phyloP scores from a whole-genome alignment of 2,888 invertebrate species.

The Galerucella pusilla region DNA sequence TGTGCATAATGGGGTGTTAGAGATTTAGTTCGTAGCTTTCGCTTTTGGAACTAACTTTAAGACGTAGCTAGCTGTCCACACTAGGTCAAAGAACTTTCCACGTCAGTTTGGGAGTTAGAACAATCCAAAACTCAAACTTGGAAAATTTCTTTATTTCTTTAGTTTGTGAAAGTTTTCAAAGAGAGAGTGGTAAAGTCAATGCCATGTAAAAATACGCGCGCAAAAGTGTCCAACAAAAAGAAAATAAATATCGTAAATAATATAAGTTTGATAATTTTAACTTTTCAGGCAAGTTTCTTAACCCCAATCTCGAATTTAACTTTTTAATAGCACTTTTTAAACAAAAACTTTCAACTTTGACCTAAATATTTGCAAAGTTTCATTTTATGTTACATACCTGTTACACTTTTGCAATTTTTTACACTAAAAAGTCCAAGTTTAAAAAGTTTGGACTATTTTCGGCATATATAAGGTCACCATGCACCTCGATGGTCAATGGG shows the following conservation, averaged over 20 bases:
- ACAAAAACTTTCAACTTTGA: slow-evolving; percentile 57
- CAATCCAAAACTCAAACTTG: slow-evolving; percentile 37
- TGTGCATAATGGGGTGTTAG: slow-evolving; percentile 23
- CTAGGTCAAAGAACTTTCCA: slow-evolving; percentile 40
- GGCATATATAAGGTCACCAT: too few species aligned
- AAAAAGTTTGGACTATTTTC: slow-evolving; percentile 11
- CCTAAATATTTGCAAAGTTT: slow-evolving; percentile 54
- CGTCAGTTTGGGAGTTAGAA: slow-evolving; percentile 36
- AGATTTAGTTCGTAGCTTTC: slow-evolving; percentile 23
- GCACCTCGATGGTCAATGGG: too few species aligned
- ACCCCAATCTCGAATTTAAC: slow-evolving; percentile 56
- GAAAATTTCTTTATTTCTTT: slow-evolving; percentile 41
- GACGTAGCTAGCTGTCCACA: slow-evolving; percentile 34
- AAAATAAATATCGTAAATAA: slow-evolving; percentile 55
- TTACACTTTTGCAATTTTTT: slow-evolving; percentile 35
- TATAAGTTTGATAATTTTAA: slow-evolving; percentile 57
- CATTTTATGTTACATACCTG: slow-evolving; percentile 49
- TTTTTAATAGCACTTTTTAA: slow-evolving; percentile 58
- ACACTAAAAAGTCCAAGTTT: slow-evolving; percentile 31
- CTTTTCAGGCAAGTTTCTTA: slow-evolving; percentile 54
- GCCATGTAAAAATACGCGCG: slow-evolving; percentile 40
- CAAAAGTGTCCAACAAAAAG: slow-evolving; percentile 47
- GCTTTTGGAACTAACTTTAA: slow-evolving; percentile 20
- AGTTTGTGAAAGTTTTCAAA: slow-evolving; percentile 36
- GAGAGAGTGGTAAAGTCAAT: slow-evolving; percentile 32